Evolutionary conservation across 1,140 invertebrate genomes (phyloP).

Genomic region (Trialeurodes vaporariorum): DNA sequence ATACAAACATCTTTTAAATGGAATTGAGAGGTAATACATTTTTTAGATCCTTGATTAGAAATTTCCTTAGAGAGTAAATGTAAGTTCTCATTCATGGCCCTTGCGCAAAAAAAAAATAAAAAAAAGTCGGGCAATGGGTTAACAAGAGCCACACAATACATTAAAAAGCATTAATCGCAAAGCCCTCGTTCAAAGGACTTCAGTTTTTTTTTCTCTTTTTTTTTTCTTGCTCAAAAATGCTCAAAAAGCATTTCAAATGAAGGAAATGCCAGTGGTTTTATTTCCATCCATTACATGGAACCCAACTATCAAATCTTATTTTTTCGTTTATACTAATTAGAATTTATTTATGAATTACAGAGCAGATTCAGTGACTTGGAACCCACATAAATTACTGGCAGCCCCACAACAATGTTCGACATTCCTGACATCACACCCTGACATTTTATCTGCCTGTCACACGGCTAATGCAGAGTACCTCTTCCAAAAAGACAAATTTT

Average conservation of each 20-base stretch:
- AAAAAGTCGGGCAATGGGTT: too few relatives aligned
- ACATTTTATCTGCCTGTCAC: slow-evolving; percentile 49
- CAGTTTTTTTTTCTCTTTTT: too few relatives aligned
- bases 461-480: slow-evolving; percentile 71
- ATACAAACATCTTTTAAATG: slow-evolving; percentile 61
- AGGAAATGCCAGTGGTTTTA: not conserved
- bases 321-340: not conserved
- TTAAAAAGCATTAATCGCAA: too few relatives aligned
- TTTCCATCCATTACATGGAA: not conserved
- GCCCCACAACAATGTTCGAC: slow-evolving; percentile 84
- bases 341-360: slow-evolving; percentile 36
- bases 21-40: slow-evolving; percentile 60
- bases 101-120: too few relatives aligned
- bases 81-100: too few relatives aligned
- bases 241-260: too few relatives aligned
- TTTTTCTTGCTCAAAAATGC: too few relatives aligned
- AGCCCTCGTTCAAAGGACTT: too few relatives aligned
- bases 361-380: slow-evolving; percentile 87
- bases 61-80: too few relatives aligned
- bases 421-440: slow-evolving; percentile 59
- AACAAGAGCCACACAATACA: too few relatives aligned
- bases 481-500: slow-evolving; percentile 94
- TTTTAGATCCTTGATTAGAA: too few relatives aligned
- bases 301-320: too few relatives aligned
- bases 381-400: slow-evolving; percentile 82